Conservation (phyloP, 1,140 invertebrate species). For the Monochamus saltuarius region DNA sequence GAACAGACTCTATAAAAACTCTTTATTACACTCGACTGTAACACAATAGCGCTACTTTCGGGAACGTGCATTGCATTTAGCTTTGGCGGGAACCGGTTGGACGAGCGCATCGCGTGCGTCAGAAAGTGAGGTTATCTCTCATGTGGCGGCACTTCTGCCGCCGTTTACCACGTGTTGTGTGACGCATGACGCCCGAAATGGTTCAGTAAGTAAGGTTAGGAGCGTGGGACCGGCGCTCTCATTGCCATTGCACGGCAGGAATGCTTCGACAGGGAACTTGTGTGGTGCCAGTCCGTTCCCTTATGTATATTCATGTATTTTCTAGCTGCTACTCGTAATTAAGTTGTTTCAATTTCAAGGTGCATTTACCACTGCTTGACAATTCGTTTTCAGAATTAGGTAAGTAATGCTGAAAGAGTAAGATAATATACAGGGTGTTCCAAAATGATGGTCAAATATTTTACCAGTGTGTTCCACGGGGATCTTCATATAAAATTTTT, state of each 20-base stretch:
- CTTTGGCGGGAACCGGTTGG: slow-evolving; percentile 5
- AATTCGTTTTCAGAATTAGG: too few species aligned
- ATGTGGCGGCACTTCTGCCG: background rate
- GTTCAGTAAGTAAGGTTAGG: slow-evolving; percentile 16
- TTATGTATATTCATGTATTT: too few species aligned
- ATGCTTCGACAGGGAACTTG: slow-evolving; percentile 3
- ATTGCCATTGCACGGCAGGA: slow-evolving; percentile 9
- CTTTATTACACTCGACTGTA: background rate
- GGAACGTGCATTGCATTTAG: slow-evolving; percentile 1
- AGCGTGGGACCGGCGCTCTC: slow-evolving; percentile 16
- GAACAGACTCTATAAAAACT: too few species aligned
- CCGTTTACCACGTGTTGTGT: slow-evolving; percentile 15
- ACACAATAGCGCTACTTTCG: slow-evolving; percentile 5
- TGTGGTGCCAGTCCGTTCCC: too few species aligned
- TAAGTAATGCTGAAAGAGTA: too few species aligned
- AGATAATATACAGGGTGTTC: too few species aligned
- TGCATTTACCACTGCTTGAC: too few species aligned
- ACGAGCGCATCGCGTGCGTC: slow-evolving; percentile 9
- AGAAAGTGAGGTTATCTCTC: slow-evolving; percentile 8
- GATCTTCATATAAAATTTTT: too few species aligned
- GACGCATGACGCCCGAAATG: background rate
- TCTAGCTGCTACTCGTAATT: too few species aligned
- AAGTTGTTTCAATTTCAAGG: too few species aligned
- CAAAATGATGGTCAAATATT: too few species aligned
- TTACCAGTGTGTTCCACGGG: too few species aligned